Percentiles rank a stretch among this genome's conserved stretches.
Conservation (phyloP, 2,888 invertebrate species). For the Parnassius orleans region DNA sequence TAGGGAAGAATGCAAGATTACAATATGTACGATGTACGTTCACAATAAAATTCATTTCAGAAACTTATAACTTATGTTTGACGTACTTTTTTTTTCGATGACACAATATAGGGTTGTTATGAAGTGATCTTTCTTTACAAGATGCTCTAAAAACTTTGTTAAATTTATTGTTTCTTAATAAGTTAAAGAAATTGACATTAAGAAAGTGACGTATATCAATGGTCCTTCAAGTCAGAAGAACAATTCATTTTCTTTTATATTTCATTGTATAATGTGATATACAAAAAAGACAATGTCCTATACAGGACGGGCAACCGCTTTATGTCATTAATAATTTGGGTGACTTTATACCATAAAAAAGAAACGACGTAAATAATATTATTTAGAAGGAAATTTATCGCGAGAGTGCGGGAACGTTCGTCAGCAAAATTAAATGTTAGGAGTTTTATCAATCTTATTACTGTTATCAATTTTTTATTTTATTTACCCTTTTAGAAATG, state of each 20-base stretch:
- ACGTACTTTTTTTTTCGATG: no score
- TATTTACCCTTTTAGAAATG: no score
- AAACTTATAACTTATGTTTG: no score
- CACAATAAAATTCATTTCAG: no score
- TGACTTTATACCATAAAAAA: conserved; percentile 2
- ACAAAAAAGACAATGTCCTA: conserved; percentile 9
- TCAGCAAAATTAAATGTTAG: no score
- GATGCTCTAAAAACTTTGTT: not conserved
- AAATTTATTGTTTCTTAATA: conserved; percentile 5
- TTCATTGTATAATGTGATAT: conserved; percentile 1
- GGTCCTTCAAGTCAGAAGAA: conserved; percentile 13
- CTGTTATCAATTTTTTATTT: no score
- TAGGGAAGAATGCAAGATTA: no score
- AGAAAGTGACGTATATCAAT: conserved; percentile 1
- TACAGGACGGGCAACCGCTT: conserved; percentile 8
- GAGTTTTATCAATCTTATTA: no score
- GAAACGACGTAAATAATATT: not conserved
- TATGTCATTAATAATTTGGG: conserved; percentile 12
- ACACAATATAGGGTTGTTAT: not conserved
- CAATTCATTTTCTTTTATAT: conserved; percentile 16
- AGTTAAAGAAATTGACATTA: not conserved
- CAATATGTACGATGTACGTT: no score
- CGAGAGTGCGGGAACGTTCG: no score
- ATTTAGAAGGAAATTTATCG: no score
- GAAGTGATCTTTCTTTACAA: not conserved